Evolutionary conservation across 2,797 vertebrate species (phyloP), one percentile per base, ranked within the genome.

Genomic region (Lateolabrax maculatus): DNA sequence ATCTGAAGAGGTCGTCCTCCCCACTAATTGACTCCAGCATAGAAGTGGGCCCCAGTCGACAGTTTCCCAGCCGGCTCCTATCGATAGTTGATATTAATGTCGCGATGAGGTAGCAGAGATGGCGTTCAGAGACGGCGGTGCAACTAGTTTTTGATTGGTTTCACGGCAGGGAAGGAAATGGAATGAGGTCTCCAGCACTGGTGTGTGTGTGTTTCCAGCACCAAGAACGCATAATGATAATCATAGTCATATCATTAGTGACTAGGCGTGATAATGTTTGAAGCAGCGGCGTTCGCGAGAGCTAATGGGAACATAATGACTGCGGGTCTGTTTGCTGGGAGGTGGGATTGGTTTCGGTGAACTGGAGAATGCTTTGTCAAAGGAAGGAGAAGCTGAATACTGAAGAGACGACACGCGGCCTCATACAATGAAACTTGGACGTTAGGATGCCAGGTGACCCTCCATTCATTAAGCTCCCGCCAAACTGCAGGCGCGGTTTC

Each of bases 81-180:
- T 80, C 31, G 62, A 79, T 74, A 36, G 76, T 71, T 85, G 79
- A 86, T 90, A 70, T 78, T 72, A 90, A 71, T 84, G 77, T 80
- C 56, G 43, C 37, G 52, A 55, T 31, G 61, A 70, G 67, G 73
- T 46, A 58, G 79, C 77, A 69, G 55, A 61, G 52, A 75, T 56
- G 80, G 66, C 75, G 21, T 84, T 90, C 84, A 77, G 77, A 72
- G 73, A 81, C 10, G 49, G 64, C 19, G 7, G 49, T 46, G 3
- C 89, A 89, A 92, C 87, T 81, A 69, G 86, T 88, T 90, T 90
- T 87, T 91, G 89, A 94, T 93, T 94, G 92, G 92, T 90, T 91
- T 93, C 90, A 70, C 83, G 57, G 80, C 85, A 76, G 87, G 90
- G 83, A 87, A 69, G 85, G 73, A 90, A 90, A 84, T 69, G 62